These are phyloP conservation scores for Melanocharis versteri DNA, from an alignment of 2,113 vertebrate species.

Conservation along the genomic window DNA sequence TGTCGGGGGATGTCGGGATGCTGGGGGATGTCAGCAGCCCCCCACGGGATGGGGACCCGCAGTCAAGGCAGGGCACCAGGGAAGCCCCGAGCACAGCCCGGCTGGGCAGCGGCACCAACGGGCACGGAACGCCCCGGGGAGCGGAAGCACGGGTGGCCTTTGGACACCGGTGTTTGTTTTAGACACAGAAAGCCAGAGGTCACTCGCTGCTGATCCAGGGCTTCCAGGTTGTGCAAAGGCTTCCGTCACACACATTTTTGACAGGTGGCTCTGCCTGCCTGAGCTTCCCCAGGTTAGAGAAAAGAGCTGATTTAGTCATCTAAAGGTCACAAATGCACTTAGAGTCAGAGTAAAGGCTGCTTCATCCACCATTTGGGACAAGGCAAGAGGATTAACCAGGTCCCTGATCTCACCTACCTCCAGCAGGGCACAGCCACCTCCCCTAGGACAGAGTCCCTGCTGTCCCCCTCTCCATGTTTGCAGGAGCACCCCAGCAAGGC, in stretches of 20 bases:
- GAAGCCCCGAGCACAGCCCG: not conserved
- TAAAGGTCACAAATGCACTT: not conserved
- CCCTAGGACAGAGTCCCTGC: not conserved
- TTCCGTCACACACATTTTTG: not conserved
- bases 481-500: not conserved
- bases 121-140: fast-evolving
- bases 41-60: too few species aligned
- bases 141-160: fast-evolving
- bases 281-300: not conserved
- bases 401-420: not conserved
- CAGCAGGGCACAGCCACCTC: not conserved
- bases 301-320: not conserved
- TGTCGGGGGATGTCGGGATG: not conserved
- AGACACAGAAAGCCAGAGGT: fast-evolving
- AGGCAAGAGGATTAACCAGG: not conserved
- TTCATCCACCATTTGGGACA: not conserved
- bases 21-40: not conserved
- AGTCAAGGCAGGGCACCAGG: not conserved
- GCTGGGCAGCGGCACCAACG: fast-evolving
- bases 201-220: fast-evolving
- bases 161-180: fast-evolving
- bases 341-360: not conserved
- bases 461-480: too few species aligned
- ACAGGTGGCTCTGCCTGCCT: not conserved
- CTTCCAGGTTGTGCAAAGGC: not conserved